phyloP scores from a whole-genome alignment of 2,888 invertebrate species.

The Mycalesis mineus region DNA sequence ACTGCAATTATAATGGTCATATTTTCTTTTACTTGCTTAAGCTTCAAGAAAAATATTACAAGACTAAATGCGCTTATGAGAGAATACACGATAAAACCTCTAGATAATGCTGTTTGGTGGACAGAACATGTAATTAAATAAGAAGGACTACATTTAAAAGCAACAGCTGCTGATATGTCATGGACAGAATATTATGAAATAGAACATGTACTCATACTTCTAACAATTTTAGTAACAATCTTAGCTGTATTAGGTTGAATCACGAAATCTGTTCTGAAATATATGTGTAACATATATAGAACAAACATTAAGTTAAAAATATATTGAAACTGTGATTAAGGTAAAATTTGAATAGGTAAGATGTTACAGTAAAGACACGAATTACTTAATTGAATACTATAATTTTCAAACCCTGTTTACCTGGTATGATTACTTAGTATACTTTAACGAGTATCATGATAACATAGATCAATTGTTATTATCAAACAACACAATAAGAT shows the following conservation, averaged over 20 bases:
- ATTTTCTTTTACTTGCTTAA: not conserved
- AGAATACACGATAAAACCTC: slow-evolving; percentile 34
- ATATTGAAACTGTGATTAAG: not conserved
- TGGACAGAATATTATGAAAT: slow-evolving; percentile 35
- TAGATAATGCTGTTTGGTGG: slow-evolving; percentile 46
- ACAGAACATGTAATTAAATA: slow-evolving; percentile 40
- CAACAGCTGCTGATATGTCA: slow-evolving; percentile 35
- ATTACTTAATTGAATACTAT: not conserved
- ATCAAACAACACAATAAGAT: too few species aligned
- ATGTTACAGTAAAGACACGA: not conserved
- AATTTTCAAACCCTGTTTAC: too few species aligned
- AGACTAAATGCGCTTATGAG: slow-evolving; percentile 30
- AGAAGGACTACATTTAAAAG: slow-evolving; percentile 36
- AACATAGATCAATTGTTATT: too few species aligned
- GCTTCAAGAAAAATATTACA: slow-evolving; percentile 33
- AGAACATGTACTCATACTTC: slow-evolving; percentile 24
- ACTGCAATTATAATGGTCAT: not conserved
- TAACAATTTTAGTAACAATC: not conserved
- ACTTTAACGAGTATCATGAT: too few species aligned
- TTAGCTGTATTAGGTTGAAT: not conserved
- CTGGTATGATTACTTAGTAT: too few species aligned
- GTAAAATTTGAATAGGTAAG: not conserved
- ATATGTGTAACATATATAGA: not conserved
- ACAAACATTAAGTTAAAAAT: slow-evolving; percentile 3
- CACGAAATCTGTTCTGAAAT: not conserved